Evolutionary conservation across 64 coral and sea anemone species (phyloP).

Genomic region (Porites lutea): DNA sequence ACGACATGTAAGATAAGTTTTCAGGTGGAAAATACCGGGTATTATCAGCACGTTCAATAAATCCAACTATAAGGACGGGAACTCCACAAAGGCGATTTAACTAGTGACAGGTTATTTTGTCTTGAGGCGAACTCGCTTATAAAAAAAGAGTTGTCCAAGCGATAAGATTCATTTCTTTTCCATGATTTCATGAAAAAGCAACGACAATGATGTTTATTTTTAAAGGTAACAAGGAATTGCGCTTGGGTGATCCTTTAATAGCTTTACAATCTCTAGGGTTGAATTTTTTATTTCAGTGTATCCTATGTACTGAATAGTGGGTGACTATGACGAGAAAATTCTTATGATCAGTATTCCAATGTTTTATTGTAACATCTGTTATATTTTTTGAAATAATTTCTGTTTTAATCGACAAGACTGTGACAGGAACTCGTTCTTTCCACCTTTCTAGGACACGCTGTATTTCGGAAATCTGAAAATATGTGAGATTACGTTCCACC

Average conservation of each 20-base stretch:
- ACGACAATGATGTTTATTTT: constrained; percentile 14
- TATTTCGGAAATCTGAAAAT: too few species aligned
- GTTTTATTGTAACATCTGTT: too few species aligned
- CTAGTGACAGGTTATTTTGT: constrained; percentile 47
- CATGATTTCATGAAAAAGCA: constrained; percentile 32
- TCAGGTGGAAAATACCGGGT: neutral
- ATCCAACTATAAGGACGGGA: neutral
- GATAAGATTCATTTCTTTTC: constrained; percentile 47
- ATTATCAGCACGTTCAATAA: neutral
- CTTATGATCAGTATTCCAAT: too few species aligned
- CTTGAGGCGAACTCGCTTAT: constrained; percentile 17
- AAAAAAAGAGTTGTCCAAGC: constrained; percentile 25
- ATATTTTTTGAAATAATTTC: too few species aligned
- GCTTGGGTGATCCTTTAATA: neutral
- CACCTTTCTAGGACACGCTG: too few species aligned
- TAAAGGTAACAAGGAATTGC: neutral
- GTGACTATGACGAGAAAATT: too few species aligned
- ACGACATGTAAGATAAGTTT: constrained; percentile 1
- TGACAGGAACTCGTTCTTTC: too few species aligned
- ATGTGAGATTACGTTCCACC: too few species aligned
- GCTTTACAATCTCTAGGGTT: neutral
- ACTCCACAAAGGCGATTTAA: neutral
- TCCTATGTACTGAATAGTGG: too few species aligned
- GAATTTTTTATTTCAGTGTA: too few species aligned
- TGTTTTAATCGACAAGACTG: too few species aligned